phyloP scores from a whole-genome alignment of 2,888 invertebrate genomes.

The Imbricaverruca yamaguchii region DNA sequence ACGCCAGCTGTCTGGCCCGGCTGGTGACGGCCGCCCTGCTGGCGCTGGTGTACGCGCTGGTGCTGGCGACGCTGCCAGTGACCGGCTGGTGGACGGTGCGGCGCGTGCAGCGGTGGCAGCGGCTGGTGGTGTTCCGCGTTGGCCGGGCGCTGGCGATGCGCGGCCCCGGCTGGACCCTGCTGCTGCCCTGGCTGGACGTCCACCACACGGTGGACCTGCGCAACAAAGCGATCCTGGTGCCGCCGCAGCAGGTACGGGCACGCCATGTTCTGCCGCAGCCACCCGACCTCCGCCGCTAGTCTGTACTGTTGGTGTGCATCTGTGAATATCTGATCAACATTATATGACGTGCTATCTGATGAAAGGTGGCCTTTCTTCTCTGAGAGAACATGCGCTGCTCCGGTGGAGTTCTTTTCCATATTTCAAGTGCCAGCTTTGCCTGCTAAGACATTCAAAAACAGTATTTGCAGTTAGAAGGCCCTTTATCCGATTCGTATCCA shows the following conservation, averaged over 20 bases:
- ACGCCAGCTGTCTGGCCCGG: neutral
- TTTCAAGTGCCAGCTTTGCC: too few species aligned
- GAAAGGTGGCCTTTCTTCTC: too few species aligned
- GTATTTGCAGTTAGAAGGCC: too few species aligned
- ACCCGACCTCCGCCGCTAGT: too few species aligned
- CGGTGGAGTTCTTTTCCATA: too few species aligned
- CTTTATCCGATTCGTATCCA: too few species aligned
- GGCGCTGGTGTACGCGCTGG: neutral
- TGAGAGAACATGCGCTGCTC: too few species aligned
- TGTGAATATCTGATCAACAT: too few species aligned
- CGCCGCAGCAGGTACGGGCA: neutral
- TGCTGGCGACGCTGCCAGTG: neutral
- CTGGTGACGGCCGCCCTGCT: neutral
- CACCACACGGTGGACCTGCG: neutral
- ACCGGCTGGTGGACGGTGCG: conserved; percentile 12
- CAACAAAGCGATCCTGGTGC: conserved; percentile 8
- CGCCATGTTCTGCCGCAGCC: too few species aligned
- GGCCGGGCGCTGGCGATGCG: neutral
- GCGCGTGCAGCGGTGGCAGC: neutral
- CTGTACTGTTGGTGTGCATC: too few species aligned
- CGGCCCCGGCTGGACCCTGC: neutral
- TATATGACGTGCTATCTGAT: too few species aligned
- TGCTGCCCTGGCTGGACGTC: neutral
- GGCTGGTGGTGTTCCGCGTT: conserved; percentile 5
- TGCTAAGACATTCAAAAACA: too few species aligned